Base-by-base conservation (phyloP, 2,888 invertebrate species). In the Pachymerium ferrugineum region DNA sequence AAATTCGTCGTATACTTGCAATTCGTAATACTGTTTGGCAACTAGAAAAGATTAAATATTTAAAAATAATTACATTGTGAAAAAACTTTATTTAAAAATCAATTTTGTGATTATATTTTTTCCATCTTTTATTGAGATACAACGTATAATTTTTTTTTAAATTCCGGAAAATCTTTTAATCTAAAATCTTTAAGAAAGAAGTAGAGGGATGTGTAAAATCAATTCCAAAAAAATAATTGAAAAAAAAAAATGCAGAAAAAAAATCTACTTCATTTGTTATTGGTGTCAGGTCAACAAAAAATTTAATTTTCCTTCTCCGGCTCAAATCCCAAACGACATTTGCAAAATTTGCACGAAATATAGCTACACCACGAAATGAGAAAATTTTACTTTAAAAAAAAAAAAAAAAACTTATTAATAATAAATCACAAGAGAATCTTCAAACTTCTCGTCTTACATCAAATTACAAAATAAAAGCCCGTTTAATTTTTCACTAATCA, bases 1-100 rank as follows among this genome's bases (percentile, higher is more conserved):
- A 42, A 72, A 72, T 47, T 72, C 72, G 47, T 72, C 72, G 47
- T 72, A 72, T 33, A 72, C 72, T 42, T 72, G 72, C 25, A 72
- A 42, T 47, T 72, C 72, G 30, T 72, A 72, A 47, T 72, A 72
- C 72, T 72, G 72, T 42, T 72, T 72, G 25, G 72, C 72, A 22
- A 72, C 72, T 72, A 25, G 1, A 72, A 38, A 25, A 28, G n/a
- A n/a, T n/a, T n/a, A 72, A 47, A 42, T 10, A 72, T 14, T 8
- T 5, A 72, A 38, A 38, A 28, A 35, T n/a, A 19, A 68, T n/a
- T n/a, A n/a, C n/a, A n/a, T n/a, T n/a, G n/a, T n/a, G n/a, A n/a
- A n/a, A 12, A 8, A 35, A 35, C n/a, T n/a, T n/a, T n/a, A n/a
- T n/a, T n/a, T n/a, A n/a, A n/a, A n/a, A n/a, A n/a, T n/a, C n/a